Conservation (phyloP, 92 coral and sea anemone genomes). For the Parazoanthus darwini region DNA sequence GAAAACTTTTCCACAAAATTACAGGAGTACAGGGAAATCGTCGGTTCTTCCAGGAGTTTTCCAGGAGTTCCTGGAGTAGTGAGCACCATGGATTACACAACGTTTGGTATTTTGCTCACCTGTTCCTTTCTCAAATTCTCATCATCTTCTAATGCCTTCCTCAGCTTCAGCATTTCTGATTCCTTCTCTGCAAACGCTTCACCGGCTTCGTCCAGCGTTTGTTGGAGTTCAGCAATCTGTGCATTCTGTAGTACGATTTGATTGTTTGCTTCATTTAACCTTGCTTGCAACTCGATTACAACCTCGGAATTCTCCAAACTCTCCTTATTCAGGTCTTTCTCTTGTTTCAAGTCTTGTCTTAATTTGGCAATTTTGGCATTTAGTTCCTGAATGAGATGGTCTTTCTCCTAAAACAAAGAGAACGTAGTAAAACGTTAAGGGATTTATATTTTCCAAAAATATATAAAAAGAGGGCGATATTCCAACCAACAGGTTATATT, state of each 20-base stretch:
- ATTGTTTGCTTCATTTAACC: conserved; percentile 56
- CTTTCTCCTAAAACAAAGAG: conserved; percentile 43
- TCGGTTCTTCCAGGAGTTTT: no score
- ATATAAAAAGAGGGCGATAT: no score
- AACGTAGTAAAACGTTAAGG: background rate
- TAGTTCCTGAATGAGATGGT: conserved; percentile 49
- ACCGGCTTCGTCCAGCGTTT: conserved; percentile 69
- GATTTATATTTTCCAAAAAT: no score
- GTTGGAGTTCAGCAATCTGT: conserved; percentile 55
- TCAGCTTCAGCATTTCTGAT: conserved; percentile 56
- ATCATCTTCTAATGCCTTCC: conserved; percentile 56
- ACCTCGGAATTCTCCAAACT: conserved; percentile 39
- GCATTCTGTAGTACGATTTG: conserved; percentile 8
- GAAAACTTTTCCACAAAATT: no score
- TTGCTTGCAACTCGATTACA: conserved; percentile 51
- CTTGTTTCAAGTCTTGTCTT: conserved; percentile 58
- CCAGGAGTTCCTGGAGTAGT: no score
- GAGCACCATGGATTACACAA: no score
- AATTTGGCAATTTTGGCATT: conserved; percentile 58
- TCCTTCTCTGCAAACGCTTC: conserved; percentile 71
- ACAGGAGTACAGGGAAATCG: no score
- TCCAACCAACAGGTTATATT: no score
- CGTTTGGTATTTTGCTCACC: conserved; percentile 33
- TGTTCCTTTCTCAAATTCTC: conserved; percentile 60
- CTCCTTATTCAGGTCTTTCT: conserved; percentile 37